A percentile compares a stretch with the other conserved stretches of the same genome.
These are phyloP conservation scores for Dicranocentrus wangi DNA, from an alignment of 2,888 invertebrate genomes.

Conservation along the genomic window DNA sequence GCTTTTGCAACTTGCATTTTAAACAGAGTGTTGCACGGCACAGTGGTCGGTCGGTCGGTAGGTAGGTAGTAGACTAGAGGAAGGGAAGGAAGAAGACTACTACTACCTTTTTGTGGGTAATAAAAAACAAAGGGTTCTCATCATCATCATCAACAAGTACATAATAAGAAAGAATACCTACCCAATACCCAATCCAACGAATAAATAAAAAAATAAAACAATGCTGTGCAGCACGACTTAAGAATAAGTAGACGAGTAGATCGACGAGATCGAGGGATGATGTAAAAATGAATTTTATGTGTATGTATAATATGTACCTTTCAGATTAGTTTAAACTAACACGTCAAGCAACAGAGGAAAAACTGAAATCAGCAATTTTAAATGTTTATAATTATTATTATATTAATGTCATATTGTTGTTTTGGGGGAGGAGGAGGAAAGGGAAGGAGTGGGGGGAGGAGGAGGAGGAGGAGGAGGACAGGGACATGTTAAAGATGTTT, in stretches of 20 bases:
- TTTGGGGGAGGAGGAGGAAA: conserved; percentile 37
- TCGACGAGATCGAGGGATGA: no score
- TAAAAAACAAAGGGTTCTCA: no score
- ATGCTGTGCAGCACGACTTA: neutral
- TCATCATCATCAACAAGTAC: no score
- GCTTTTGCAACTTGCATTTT: conserved; percentile 46
- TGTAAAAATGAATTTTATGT: conserved; percentile 54
- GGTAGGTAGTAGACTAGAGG: no score
- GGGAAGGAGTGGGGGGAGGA: conserved; percentile 24
- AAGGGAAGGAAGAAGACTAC: no score
- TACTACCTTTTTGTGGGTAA: no score
- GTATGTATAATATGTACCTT: conserved; percentile 62
- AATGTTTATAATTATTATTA: conserved; percentile 51
- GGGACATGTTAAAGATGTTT: conserved; percentile 32
- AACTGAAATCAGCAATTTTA: conserved; percentile 53
- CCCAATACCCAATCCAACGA: no score
- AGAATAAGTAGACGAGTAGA: conserved; percentile 34
- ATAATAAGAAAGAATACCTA: no score
- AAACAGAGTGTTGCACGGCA: conserved; percentile 30
- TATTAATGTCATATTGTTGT: conserved; percentile 53
- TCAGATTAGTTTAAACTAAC: conserved; percentile 59
- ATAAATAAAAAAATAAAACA: no score
- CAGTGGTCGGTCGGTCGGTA: no score
- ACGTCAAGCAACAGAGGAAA: conserved; percentile 34
- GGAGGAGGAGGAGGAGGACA: conserved; percentile 28